Evolutionary conservation across 2,888 invertebrate species (phyloP), one percentile per base, ranked within the genome.

Genomic region (Aphidoletes aphidimyza): DNA sequence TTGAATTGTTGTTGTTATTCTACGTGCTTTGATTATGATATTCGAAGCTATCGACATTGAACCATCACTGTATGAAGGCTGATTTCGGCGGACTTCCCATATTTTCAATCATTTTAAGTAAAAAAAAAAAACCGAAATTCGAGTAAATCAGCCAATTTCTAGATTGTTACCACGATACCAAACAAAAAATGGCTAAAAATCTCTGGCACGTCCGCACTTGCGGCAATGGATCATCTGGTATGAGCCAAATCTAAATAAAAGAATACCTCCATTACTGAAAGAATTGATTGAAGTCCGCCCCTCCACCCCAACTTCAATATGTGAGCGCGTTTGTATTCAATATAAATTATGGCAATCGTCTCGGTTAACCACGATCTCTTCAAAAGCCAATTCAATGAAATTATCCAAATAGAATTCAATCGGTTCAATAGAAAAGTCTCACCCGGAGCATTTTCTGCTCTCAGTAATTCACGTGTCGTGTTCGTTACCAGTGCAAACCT

Each of bases 311-410:
- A 22, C 54, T n/a, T 26, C 54, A 26, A 54, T 54, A 14, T 3
- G 42, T 14, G 42, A 54, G 6, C 22, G 54, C 54, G 2, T 54
- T 54, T 54, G 54, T 14, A n/a, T 69, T 69, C 2, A 14, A 69
- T 69, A 30, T 30, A 69, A 69, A 30, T 69, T 69, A 69, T 69
- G 34, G 69, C 34, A 69, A 69, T 69, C 34, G 69, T 30, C 14
- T 69, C 17, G 69, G 26, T 69, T 14, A 69, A 69, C 69, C 69
- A 69, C 69, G 30, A 69, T 69, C 69, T 30, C 69, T 69, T 69
- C 34, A 26, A 69, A 69, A 69, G 69, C 69, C 69, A 69, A 69
- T 69, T 69, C 69, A 69, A 69, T 69, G 34, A 69, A 69, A 69
- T 69, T 69, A 69, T 69, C 69, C 69, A 69, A 69, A 69, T 69